Base-by-base conservation (phyloP, 1,140 invertebrate species). In the Pollicipes pollicipes region DNA sequence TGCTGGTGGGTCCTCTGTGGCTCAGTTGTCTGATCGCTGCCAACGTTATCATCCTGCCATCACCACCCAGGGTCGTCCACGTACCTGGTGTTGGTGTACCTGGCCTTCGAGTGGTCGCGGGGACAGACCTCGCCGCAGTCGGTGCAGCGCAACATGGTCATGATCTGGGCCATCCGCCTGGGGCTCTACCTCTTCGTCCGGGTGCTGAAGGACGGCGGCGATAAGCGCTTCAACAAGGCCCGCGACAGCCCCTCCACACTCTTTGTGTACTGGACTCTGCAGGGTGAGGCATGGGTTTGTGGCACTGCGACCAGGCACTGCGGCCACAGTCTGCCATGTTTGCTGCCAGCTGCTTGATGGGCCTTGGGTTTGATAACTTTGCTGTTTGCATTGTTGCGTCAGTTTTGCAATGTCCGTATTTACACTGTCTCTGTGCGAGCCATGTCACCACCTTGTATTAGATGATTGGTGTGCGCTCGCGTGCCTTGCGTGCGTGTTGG, bases 141-240 rank as follows among this genome's bases (percentile, higher is more conserved):
- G 26, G 75, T 81, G 17, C 78, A 81, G 70, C 77, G 77, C n/a
- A 76, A 76, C 26, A 76, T 79, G 75, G 76, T 81, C 13, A 70
- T 76, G 29, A 72, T 77, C 13, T 81, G 80, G 80, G 79, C 79
- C 31, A 68, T 75, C n/a, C 78, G 79, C 79, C 70, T 82, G n/a
- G 81, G 80, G 13, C 68, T 75, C 27, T 81, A 76, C 73, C 73
- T 82, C 24, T 81, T 81, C 72, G 77, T 77, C 16, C 75, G 81
- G 72, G 73, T 82, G 13, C 32, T 81, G 66, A 78, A 78, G 68
- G 77, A 77, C 70, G 80, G 80, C 16, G 70, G 76, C 66, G 81
- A 82, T 71, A 73, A 74, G 26, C 72, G 81, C 2, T 82, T 82
- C 74, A 76, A 80, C 68, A 76, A 76, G 66, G 78, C 78, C 6